Evolutionary conservation across 2,888 invertebrate genomes (phyloP).

Genomic region (Platycnemis pennipes): DNA sequence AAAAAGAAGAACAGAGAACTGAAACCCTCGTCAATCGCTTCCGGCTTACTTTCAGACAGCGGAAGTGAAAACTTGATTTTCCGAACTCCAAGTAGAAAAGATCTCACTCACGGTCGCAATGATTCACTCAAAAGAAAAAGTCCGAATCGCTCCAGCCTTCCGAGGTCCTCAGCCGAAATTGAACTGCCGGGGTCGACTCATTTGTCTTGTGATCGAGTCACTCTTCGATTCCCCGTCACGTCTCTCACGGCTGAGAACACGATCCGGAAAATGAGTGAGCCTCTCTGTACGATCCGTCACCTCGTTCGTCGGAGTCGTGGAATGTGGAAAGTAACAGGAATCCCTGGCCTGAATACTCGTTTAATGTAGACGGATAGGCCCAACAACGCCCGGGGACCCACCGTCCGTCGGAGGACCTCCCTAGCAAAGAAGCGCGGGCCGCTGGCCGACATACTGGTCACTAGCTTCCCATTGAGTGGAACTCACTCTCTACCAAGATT

Average conservation of each 20-base stretch:
- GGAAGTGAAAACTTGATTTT: not conserved
- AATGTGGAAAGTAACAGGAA: not conserved
- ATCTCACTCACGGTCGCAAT: not conserved
- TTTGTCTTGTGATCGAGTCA: not conserved
- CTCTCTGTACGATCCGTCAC: not conserved
- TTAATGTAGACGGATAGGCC: not conserved
- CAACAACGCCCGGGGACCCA: not conserved
- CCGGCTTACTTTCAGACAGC: not conserved
- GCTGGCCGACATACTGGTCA: not conserved
- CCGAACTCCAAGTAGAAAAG: not conserved
- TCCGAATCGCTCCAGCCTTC: not conserved
- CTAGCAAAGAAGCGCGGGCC: no score
- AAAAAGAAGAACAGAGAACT: not conserved
- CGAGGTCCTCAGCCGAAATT: not conserved
- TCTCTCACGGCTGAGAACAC: not conserved
- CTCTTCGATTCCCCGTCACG: not conserved
- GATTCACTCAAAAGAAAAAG: not conserved
- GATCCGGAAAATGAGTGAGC: not conserved
- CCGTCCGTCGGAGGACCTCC: no score
- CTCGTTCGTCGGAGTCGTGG: not conserved
- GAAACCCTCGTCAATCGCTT: not conserved
- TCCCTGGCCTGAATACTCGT: not conserved
- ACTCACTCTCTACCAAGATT: not conserved
- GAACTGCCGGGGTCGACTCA: not conserved
- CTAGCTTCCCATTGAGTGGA: not conserved